These are phyloP conservation scores for Trichechus manatus DNA, from an alignment of 2,113 vertebrate species.

Conservation along the genomic window DNA sequence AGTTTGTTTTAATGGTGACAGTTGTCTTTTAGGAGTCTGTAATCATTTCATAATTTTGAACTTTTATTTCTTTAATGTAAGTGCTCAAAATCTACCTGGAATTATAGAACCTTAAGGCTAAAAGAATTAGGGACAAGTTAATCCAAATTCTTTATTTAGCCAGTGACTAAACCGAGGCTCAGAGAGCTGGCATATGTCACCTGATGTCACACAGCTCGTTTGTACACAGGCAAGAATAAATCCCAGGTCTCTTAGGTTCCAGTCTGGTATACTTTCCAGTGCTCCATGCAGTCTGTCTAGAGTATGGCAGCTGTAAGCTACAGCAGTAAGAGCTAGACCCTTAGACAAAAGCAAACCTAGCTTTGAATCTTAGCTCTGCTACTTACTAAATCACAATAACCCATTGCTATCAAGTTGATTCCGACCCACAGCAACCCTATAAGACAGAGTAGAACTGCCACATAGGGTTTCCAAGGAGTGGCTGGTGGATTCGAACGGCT, in stretches of 20 bases:
- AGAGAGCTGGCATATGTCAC: neutral
- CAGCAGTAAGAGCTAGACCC: neutral
- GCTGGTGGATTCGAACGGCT: too few species aligned
- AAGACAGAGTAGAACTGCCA: too few species aligned
- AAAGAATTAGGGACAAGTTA: neutral
- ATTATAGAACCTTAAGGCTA: neutral
- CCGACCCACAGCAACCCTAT: too few species aligned
- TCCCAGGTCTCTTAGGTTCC: neutral
- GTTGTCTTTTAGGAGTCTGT: neutral
- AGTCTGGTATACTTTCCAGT: neutral
- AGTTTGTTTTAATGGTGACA: neutral
- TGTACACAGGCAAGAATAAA: neutral
- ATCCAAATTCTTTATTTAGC: neutral
- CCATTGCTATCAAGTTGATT: too few species aligned
- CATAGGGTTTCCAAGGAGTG: too few species aligned
- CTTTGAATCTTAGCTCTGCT: neutral
- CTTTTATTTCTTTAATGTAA: neutral
- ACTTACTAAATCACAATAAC: neutral
- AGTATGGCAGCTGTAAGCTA: accelerated
- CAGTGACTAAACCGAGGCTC: neutral
- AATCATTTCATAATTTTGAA: conserved; percentile 2
- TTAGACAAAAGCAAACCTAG: neutral
- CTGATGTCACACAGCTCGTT: neutral
- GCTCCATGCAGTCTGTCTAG: neutral
- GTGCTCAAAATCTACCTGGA: neutral